Conservation (phyloP, 1,140 invertebrate species). For the Heliothis virescens region DNA sequence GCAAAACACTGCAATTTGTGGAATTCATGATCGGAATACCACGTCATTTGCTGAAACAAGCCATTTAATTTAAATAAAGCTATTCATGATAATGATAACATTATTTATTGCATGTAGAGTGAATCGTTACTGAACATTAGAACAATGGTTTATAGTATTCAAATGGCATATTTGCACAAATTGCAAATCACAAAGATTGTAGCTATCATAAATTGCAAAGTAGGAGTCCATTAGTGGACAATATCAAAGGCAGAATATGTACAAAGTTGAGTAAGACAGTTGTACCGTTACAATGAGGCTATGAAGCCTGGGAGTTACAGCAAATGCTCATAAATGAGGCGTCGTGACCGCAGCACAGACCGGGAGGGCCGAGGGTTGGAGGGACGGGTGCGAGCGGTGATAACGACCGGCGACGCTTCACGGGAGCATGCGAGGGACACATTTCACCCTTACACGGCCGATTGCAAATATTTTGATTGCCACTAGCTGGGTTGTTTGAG, state of each 20-base stretch:
- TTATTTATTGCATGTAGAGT: background rate
- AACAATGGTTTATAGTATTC: background rate
- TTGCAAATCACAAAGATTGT: slow-evolving; percentile 1
- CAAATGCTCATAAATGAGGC: slow-evolving; percentile 23
- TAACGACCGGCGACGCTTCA: slow-evolving; percentile 23
- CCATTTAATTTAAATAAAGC: background rate
- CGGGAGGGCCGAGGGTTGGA: background rate
- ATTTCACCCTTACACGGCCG: slow-evolving; percentile 16
- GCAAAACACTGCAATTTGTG: background rate
- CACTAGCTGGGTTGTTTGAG: background rate
- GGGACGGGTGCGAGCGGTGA: background rate
- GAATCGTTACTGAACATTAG: background rate
- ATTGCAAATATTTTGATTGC: slow-evolving; percentile 18
- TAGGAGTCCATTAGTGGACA: background rate
- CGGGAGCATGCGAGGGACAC: slow-evolving; percentile 6
- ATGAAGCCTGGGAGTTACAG: slow-evolving; percentile 27
- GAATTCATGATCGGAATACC: background rate
- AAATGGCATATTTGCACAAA: background rate
- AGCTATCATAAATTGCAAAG: slow-evolving; percentile 9
- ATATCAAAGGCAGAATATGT: slow-evolving; percentile 4
- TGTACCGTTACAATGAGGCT: slow-evolving; percentile 15
- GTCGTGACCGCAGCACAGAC: slow-evolving; percentile 25
- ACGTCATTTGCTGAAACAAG: background rate
- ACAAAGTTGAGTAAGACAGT: slow-evolving; percentile 11
- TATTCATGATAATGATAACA: background rate